A percentile compares a stretch with the other conserved stretches of the same genome.
phyloP scores from a whole-genome alignment of 2,797 vertebrate genomes.

The Fratercula arctica region DNA sequence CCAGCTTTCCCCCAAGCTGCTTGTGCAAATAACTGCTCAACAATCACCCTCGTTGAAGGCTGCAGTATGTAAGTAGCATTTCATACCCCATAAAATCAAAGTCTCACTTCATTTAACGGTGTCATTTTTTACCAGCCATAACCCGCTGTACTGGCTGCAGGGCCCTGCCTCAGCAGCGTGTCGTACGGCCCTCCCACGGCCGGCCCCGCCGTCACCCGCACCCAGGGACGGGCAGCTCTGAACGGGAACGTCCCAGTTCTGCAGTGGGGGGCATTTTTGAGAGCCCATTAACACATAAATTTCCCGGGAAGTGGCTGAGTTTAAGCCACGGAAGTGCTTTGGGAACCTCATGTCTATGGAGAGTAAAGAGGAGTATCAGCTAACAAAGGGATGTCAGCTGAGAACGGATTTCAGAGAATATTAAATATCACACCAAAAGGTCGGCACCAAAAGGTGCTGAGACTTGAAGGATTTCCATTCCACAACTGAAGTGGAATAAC shows the following conservation, averaged over 20 bases:
- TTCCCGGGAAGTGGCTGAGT: neutral
- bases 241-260: rapidly evolving
- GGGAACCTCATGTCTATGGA: neutral
- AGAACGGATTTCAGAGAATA: neutral
- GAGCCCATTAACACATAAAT: neutral
- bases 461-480: neutral
- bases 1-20: neutral
- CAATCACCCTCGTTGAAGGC: neutral
- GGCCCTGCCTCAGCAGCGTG: neutral
- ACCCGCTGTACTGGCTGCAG: neutral
- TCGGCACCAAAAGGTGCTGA: neutral
- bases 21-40: neutral
- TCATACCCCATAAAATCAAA: neutral
- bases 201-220: rapidly evolving
- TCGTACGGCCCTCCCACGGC: rapidly evolving
- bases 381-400: neutral
- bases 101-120: neutral
- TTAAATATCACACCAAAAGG: neutral
- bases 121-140: neutral
- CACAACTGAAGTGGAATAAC: neutral
- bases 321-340: neutral
- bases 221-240: neutral
- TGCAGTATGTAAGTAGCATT: neutral
- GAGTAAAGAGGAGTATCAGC: neutral
- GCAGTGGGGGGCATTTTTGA: neutral